Percentiles rank a stretch among this genome's conserved stretches.
Evolutionary conservation across 2,888 invertebrate genomes (phyloP).

Genomic region (Dysmachus trigonus): DNA sequence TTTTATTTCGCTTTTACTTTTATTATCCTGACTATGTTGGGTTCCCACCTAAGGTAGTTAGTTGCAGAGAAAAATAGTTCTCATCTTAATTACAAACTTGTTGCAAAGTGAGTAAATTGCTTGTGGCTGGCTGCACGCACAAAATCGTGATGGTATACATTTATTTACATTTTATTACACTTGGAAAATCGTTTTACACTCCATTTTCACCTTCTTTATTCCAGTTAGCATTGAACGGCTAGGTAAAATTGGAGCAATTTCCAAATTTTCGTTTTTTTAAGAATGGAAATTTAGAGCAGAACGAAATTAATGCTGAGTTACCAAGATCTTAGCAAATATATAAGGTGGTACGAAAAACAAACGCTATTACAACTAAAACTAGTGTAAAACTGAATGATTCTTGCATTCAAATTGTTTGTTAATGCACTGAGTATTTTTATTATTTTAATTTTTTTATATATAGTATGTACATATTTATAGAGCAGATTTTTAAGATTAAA

Average conservation of each 20-base stretch:
- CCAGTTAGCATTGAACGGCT: not conserved
- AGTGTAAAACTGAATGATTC: not conserved
- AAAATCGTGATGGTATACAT: not conserved
- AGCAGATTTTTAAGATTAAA: too few species aligned
- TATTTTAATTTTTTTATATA: too few species aligned
- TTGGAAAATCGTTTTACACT: not conserved
- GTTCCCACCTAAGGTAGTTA: not conserved
- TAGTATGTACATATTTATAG: too few species aligned
- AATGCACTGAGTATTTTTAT: too few species aligned
- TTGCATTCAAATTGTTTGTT: not conserved
- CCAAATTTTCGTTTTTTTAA: not conserved
- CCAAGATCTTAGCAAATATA: not conserved
- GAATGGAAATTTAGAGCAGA: not conserved
- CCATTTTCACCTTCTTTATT: not conserved
- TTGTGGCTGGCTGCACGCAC: not conserved
- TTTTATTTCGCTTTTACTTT: not conserved
- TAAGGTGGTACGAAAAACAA: not conserved
- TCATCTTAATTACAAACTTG: not conserved
- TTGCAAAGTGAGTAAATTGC: not conserved
- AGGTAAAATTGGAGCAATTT: not conserved
- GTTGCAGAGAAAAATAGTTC: not conserved
- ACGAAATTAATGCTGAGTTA: not conserved
- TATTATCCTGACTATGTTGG: not conserved
- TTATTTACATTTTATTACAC: not conserved
- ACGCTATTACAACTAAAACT: not conserved